These are phyloP conservation scores for Anastatus disparis DNA, from an alignment of 1,140 invertebrate species.

Conservation along the genomic window DNA sequence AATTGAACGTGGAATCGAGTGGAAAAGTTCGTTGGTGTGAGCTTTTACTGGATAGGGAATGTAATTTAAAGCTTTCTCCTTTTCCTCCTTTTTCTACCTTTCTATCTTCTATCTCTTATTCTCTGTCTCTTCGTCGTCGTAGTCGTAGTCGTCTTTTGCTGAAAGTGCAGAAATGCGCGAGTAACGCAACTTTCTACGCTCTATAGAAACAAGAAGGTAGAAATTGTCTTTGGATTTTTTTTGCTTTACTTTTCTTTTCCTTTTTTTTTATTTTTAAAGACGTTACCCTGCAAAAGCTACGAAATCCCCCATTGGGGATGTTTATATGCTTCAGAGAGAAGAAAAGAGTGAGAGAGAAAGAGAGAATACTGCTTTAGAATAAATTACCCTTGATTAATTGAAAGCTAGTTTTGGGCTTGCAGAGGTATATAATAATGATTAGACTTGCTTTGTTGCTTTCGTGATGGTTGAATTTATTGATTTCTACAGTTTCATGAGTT, in stretches of 20 bases:
- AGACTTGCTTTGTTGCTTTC: neutral
- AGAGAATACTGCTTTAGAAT: neutral
- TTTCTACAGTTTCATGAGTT: too few relatives aligned
- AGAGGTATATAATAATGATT: neutral
- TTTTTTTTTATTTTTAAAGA: constrained; percentile 1
- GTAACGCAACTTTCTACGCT: too few relatives aligned
- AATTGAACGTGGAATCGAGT: constrained; percentile 36
- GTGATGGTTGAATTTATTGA: too few relatives aligned
- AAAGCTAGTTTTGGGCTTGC: neutral
- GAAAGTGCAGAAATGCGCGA: constrained; percentile 2
- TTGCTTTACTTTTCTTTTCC: neutral
- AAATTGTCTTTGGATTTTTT: too few relatives aligned
- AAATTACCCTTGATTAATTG: neutral
- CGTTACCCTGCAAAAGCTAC: neutral
- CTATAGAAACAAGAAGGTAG: too few relatives aligned
- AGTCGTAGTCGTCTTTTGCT: too few relatives aligned
- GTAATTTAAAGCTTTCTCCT: constrained; percentile 31
- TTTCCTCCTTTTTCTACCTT: neutral
- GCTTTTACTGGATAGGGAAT: constrained; percentile 20
- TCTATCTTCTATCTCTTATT: neutral
- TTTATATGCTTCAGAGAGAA: neutral
- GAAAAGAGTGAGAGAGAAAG: too few relatives aligned
- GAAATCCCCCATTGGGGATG: neutral
- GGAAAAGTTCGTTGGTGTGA: constrained; percentile 25
- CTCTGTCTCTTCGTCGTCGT: neutral